These are phyloP conservation scores for Colostygia pectinataria DNA, from an alignment of 2,888 invertebrate species.

Conservation along the genomic window DNA sequence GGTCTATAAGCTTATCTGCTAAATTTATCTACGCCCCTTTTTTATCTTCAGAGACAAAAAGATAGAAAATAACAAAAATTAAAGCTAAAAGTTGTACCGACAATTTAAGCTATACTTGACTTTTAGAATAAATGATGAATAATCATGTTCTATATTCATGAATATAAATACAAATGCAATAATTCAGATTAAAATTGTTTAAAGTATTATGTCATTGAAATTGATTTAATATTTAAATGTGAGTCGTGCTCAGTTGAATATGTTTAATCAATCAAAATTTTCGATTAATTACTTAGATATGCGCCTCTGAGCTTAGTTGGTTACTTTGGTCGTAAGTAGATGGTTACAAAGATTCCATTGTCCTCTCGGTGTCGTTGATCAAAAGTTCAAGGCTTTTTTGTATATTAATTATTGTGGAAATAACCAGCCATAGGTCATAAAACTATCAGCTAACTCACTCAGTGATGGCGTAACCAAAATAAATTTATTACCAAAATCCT, in stretches of 20 bases:
- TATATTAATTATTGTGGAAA: constrained; percentile 77
- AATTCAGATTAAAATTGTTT: constrained; percentile 77
- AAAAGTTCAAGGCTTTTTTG: constrained; percentile 79
- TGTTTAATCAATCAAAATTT: constrained; percentile 80
- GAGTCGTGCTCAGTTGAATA: constrained; percentile 78
- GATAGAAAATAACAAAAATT: too few species aligned
- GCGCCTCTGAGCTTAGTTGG: constrained; percentile 57
- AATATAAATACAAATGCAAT: constrained; percentile 69
- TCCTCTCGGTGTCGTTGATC: constrained; percentile 69
- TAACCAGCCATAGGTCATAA: constrained; percentile 44
- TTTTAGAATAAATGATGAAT: constrained; percentile 2
- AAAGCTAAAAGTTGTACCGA: too few species aligned
- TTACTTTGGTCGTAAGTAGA: constrained; percentile 64
- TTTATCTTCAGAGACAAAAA: too few species aligned
- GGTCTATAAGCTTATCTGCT: too few species aligned
- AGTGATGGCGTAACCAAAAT: too few species aligned
- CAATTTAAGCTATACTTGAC: too few species aligned
- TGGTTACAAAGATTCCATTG: constrained; percentile 72
- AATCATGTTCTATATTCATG: constrained; percentile 68
- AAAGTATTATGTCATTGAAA: constrained; percentile 78
- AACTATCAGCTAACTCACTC: constrained; percentile 6
- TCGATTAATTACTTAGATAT: constrained; percentile 82
- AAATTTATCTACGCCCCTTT: too few species aligned
- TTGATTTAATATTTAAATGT: constrained; percentile 76
- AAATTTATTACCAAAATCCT: too few species aligned